Percentiles rank a stretch among this genome's conserved stretches.
Conservation (phyloP, 2,888 invertebrate genomes). For the Hydriomena furcata region DNA sequence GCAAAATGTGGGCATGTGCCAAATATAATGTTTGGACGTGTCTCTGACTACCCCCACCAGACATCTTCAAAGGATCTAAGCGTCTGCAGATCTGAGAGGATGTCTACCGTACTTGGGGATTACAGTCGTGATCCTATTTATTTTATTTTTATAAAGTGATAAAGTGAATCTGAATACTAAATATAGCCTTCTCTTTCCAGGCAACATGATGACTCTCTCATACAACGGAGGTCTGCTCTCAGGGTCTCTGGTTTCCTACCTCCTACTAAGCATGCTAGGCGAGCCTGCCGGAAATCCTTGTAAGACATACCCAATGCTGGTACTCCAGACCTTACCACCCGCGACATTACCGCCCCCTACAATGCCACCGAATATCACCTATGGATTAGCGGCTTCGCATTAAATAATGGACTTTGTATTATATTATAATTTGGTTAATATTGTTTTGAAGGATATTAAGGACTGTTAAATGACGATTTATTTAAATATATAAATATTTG, state of each 20-base stretch:
- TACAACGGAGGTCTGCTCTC: constrained; percentile 94
- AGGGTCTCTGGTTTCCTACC: constrained; percentile 93
- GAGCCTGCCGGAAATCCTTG: constrained; percentile 77
- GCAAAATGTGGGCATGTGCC: too few species aligned
- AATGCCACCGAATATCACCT: constrained; percentile 33
- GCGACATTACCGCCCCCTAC: constrained; percentile 48
- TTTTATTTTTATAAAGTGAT: too few species aligned
- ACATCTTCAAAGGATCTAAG: too few species aligned
- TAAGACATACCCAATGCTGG: constrained; percentile 66
- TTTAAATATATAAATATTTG: too few species aligned
- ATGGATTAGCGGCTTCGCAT: constrained; percentile 16
- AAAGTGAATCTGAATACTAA: too few species aligned
- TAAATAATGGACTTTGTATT: constrained; percentile 8
- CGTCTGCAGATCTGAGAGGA: too few species aligned
- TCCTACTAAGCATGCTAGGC: constrained; percentile 87
- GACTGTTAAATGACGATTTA: too few species aligned
- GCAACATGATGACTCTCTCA: constrained; percentile 96
- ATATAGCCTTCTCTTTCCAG: constrained; percentile 67
- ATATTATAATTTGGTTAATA: not conserved
- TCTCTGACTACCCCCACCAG: too few species aligned
- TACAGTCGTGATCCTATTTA: too few species aligned
- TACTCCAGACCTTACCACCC: constrained; percentile 57
- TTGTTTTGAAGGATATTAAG: too few species aligned
- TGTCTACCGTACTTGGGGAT: too few species aligned
- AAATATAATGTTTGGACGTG: too few species aligned